Evolutionary conservation across 2,113 vertebrate genomes (phyloP).

Genomic region (Microcebus tavaratra): DNA sequence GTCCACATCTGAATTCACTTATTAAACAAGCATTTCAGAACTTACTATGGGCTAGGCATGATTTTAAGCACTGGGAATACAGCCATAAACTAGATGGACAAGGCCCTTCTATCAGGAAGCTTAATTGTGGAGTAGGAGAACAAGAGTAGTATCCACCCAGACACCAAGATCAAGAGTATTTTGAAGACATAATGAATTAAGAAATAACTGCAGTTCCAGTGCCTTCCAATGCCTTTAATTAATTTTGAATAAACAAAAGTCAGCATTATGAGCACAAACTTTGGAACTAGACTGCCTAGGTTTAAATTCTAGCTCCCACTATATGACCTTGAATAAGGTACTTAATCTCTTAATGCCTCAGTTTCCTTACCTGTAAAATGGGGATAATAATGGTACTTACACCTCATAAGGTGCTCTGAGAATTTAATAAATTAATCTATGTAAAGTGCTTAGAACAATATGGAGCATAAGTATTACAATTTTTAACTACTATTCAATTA

Average conservation of each 20-base stretch:
- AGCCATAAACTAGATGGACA: background rate
- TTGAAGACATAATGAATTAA: background rate
- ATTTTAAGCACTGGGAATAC: background rate
- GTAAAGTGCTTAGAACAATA: background rate
- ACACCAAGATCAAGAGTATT: background rate
- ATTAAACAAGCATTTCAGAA: conserved; percentile 22
- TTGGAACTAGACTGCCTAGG: background rate
- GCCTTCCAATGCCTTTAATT: background rate
- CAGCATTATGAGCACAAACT: background rate
- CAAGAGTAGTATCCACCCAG: background rate
- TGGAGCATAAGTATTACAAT: background rate
- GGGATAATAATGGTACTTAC: background rate
- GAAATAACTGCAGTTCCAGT: background rate
- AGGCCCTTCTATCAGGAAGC: background rate
- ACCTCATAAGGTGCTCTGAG: background rate
- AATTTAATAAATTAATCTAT: background rate
- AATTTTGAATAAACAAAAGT: background rate
- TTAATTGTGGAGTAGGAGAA: background rate
- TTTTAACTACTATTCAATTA: background rate
- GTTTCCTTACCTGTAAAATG: background rate
- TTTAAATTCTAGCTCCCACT: background rate
- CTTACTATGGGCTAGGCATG: background rate
- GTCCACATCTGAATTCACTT: background rate
- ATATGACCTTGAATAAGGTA: background rate
- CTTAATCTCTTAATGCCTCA: background rate